These are phyloP conservation scores for Drosophila eohydei DNA, from an alignment of 2,888 invertebrate genomes.

Conservation along the genomic window DNA sequence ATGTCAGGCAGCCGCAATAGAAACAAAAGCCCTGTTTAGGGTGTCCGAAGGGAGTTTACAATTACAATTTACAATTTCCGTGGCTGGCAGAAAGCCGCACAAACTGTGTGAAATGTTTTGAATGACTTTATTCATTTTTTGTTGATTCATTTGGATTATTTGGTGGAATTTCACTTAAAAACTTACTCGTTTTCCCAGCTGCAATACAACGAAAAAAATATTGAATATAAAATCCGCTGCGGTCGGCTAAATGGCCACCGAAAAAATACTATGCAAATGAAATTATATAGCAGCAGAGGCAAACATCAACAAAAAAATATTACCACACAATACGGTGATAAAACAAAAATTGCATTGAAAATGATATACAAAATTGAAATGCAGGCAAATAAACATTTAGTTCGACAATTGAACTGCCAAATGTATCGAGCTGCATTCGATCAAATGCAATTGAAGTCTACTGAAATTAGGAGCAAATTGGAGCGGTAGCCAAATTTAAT, in stretches of 20 bases:
- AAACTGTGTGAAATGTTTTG: constrained; percentile 28
- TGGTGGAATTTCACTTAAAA: constrained; percentile 61
- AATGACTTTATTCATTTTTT: constrained; percentile 19
- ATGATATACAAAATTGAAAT: constrained; percentile 46
- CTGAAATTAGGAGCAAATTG: constrained; percentile 21
- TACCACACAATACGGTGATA: constrained; percentile 8
- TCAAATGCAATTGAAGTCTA: constrained; percentile 17
- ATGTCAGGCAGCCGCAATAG: constrained; percentile 20
- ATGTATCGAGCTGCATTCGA: constrained; percentile 3
- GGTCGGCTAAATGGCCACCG: constrained; percentile 64
- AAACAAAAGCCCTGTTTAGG: constrained; percentile 21
- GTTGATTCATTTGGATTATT: constrained; percentile 51
- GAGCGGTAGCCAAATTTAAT: constrained; percentile 10
- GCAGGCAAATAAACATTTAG: constrained; percentile 30
- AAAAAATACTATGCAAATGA: constrained; percentile 57
- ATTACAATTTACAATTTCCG: constrained; percentile 74
- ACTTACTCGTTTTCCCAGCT: constrained; percentile 3
- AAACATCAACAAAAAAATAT: constrained; percentile 20
- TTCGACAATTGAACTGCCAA: constrained; percentile 25
- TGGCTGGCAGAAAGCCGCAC: constrained; percentile 41
- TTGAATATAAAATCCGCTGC: constrained; percentile 17
- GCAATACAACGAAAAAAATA: constrained; percentile 7
- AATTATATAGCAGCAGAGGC: constrained; percentile 42
- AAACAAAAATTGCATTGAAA: constrained; percentile 43
- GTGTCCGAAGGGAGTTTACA: constrained; percentile 47